Percentiles rank a stretch among this genome's conserved stretches.
phyloP scores from a whole-genome alignment of 2,888 invertebrate genomes.

The Sinelater perroti region DNA sequence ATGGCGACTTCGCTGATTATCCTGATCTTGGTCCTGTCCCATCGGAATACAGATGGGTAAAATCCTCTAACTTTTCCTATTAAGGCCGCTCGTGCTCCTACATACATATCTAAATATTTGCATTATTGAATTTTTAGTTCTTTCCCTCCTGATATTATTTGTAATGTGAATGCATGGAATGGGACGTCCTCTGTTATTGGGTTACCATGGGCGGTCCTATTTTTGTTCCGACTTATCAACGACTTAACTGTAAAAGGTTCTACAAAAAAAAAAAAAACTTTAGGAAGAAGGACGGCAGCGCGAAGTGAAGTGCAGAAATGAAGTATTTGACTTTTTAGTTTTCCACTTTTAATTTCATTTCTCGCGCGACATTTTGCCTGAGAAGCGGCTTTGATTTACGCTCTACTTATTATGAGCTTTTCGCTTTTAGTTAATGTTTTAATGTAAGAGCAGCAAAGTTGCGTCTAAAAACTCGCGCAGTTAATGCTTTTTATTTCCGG shows the following conservation, averaged over 20 bases:
- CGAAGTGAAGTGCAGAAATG: conserved; percentile 10
- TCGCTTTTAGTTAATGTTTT: conserved; percentile 49
- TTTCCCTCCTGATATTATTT: conserved; percentile 36
- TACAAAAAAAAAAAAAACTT: conserved; percentile 4
- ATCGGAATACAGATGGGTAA: conserved; percentile 56
- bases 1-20: conserved; percentile 55
- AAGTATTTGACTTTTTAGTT: conserved; percentile 26
- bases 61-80: conserved; percentile 57
- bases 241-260: not conserved
- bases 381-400: conserved; percentile 46
- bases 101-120: conserved; percentile 58
- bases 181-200: not conserved
- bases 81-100: conserved; percentile 55
- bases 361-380: conserved; percentile 36
- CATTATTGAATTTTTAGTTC: conserved; percentile 55
- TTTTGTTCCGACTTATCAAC: conserved; percentile 6
- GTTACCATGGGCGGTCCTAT: not conserved
- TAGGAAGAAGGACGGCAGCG: not conserved
- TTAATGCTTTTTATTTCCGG: conserved; percentile 10
- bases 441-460: conserved; percentile 46
- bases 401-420: conserved; percentile 45
- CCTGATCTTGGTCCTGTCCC: conserved; percentile 53
- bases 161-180: conserved; percentile 21
- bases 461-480: conserved; percentile 45
- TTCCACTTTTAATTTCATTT: conserved; percentile 40